Percentiles rank a stretch among this genome's conserved stretches.
phyloP scores from a whole-genome alignment of 1,140 invertebrate genomes.

The Drosophila eugracilis region DNA sequence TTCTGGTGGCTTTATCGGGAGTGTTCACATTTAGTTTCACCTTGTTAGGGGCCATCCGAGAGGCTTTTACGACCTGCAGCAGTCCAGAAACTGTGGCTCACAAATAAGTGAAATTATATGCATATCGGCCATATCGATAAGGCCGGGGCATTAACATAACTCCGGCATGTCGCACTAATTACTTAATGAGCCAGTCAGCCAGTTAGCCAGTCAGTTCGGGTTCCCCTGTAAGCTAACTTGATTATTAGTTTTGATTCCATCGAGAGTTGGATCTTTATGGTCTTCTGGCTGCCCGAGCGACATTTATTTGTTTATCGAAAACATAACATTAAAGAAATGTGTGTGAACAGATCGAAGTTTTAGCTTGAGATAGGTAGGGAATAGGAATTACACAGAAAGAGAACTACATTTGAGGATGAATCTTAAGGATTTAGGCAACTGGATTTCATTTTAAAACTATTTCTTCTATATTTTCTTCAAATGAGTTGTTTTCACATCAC shows the following conservation, averaged over 20 bases:
- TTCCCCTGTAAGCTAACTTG: constrained; percentile 7
- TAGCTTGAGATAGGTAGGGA: constrained; percentile 6
- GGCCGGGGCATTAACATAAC: constrained; percentile 77
- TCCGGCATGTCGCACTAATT: constrained; percentile 84
- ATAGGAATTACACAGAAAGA: background rate
- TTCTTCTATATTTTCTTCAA: too few relatives aligned
- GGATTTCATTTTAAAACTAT: too few relatives aligned
- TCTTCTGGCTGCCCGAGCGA: constrained; percentile 33
- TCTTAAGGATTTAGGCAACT: background rate
- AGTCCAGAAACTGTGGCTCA: constrained; percentile 28
- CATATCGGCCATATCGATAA: constrained; percentile 55
- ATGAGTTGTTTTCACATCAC: too few relatives aligned
- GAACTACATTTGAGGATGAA: background rate
- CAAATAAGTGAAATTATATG: constrained; percentile 76
- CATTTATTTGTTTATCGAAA: constrained; percentile 69
- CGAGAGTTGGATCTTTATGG: constrained; percentile 47
- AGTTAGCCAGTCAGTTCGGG: too few relatives aligned
- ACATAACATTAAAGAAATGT: constrained; percentile 62
- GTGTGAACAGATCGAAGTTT: constrained; percentile 50
- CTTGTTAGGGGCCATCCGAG: constrained; percentile 72
- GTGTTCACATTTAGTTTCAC: constrained; percentile 79
- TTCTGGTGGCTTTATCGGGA: constrained; percentile 55
- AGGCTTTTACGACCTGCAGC: constrained; percentile 62
- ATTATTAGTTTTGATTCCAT: constrained; percentile 62
- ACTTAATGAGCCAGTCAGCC: constrained; percentile 79